Percentiles rank a stretch among this genome's conserved stretches.
Conservation (phyloP, 1,140 invertebrate genomes). For the Gryllus bimaculatus region DNA sequence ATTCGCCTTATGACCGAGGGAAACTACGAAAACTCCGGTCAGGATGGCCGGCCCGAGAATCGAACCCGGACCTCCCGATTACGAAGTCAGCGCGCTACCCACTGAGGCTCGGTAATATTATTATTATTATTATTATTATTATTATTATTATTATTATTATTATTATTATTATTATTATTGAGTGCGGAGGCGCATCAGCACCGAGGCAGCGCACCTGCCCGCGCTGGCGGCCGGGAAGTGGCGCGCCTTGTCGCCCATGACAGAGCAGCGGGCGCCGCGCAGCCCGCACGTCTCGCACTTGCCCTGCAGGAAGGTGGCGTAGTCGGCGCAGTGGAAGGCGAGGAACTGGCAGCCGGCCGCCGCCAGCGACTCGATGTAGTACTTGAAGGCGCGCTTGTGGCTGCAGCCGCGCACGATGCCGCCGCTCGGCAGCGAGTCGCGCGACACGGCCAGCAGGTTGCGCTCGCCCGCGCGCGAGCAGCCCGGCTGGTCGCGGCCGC, state of each 20-base stretch:
- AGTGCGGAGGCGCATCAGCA: too few species aligned
- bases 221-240: not conserved
- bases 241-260: not conserved
- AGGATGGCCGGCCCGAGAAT: too few species aligned
- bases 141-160: too few species aligned
- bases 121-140: too few species aligned
- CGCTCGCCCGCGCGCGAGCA: conserved; percentile 27
- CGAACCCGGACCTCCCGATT: too few species aligned
- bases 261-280: not conserved
- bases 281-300: not conserved
- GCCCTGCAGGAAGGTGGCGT: not conserved
- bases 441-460: not conserved
- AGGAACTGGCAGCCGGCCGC: not conserved
- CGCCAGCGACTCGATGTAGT: not conserved
- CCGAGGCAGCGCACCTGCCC: too few species aligned
- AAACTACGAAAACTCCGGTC: too few species aligned
- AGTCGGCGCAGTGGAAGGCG: not conserved
- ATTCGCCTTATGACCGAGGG: too few species aligned
- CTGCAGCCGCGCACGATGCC: not conserved
- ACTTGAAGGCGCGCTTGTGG: conserved; percentile 4
- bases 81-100: too few species aligned
- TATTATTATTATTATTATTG: too few species aligned
- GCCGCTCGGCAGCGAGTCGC: not conserved
- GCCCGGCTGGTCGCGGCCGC: conserved; percentile 44
- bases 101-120: too few species aligned